phyloP scores from a whole-genome alignment of 2,113 vertebrate species.

The Numida meleagris region DNA sequence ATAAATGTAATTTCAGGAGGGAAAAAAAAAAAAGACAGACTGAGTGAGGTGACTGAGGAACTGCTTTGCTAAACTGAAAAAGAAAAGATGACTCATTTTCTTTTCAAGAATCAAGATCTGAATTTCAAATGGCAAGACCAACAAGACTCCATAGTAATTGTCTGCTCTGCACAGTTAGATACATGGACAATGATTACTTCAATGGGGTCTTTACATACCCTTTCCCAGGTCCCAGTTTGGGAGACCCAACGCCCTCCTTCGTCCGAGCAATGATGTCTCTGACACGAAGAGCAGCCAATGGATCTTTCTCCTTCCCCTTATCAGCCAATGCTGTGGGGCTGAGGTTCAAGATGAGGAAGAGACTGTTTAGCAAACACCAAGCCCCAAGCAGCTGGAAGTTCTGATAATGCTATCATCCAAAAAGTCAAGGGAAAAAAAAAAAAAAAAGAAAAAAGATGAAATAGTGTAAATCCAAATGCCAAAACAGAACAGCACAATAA shows the following conservation, averaged over 20 bases:
- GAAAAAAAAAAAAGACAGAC: accelerated
- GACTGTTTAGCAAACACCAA: conserved; percentile 97
- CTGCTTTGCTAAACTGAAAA: not conserved
- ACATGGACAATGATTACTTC: accelerated
- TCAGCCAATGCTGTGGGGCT: conserved; percentile 96
- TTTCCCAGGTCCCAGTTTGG: conserved; percentile 96
- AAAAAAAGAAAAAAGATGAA: not conserved
- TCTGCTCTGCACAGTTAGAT: not conserved
- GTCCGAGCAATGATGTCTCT: conserved; percentile 92
- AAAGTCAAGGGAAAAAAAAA: not conserved
- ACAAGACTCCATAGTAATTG: accelerated
- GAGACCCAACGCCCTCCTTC: conserved; percentile 95
- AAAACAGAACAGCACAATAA: not conserved
- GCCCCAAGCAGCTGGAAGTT: conserved; percentile 98
- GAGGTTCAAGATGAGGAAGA: conserved; percentile 97
- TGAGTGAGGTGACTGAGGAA: not conserved
- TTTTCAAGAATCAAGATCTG: not conserved
- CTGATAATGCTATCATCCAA: conserved; percentile 90
- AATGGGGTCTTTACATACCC: conserved; percentile 78
- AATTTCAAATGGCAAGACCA: not conserved
- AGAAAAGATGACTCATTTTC: not conserved
- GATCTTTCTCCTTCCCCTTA: conserved; percentile 98
- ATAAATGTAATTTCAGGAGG: not conserved
- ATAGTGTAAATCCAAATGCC: not conserved
- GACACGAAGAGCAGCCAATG: conserved; percentile 93